Percentiles rank a stretch among this genome's conserved stretches.
Evolutionary conservation across 2,888 invertebrate species (phyloP).

Genomic region (Sussaba pulchella): DNA sequence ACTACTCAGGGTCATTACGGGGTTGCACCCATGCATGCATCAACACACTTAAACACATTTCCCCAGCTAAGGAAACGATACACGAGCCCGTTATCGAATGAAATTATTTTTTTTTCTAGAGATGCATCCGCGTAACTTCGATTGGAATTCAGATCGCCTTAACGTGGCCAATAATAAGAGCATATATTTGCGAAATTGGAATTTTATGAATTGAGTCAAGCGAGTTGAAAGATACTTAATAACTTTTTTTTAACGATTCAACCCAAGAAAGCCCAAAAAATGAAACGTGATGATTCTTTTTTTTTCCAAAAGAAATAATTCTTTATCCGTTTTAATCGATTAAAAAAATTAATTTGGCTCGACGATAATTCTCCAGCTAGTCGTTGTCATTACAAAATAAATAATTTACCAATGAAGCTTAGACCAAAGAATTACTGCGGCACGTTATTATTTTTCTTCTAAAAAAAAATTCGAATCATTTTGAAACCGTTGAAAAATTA

Average conservation of each 20-base stretch:
- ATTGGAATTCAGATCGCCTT: background rate
- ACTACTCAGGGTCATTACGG: conserved; percentile 85
- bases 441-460: too few relatives aligned
- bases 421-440: background rate
- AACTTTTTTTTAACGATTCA: too few relatives aligned
- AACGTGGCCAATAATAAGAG: background rate
- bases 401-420: conserved; percentile 2
- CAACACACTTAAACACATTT: conserved; percentile 60
- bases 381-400: background rate
- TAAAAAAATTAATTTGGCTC: too few relatives aligned
- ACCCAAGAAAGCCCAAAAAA: too few relatives aligned
- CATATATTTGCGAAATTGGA: background rate
- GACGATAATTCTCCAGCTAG: too few relatives aligned
- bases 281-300: too few relatives aligned
- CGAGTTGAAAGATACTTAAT: too few relatives aligned
- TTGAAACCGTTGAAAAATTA: too few relatives aligned
- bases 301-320: background rate
- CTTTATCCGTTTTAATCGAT: too few relatives aligned
- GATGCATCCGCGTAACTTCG: background rate
- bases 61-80: conserved; percentile 14
- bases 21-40: conserved; percentile 69
- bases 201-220: too few relatives aligned
- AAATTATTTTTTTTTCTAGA: background rate
- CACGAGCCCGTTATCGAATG: background rate
- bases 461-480: too few relatives aligned